phyloP scores from a whole-genome alignment of 2,113 vertebrate species.

The Phainopepla nitens region DNA sequence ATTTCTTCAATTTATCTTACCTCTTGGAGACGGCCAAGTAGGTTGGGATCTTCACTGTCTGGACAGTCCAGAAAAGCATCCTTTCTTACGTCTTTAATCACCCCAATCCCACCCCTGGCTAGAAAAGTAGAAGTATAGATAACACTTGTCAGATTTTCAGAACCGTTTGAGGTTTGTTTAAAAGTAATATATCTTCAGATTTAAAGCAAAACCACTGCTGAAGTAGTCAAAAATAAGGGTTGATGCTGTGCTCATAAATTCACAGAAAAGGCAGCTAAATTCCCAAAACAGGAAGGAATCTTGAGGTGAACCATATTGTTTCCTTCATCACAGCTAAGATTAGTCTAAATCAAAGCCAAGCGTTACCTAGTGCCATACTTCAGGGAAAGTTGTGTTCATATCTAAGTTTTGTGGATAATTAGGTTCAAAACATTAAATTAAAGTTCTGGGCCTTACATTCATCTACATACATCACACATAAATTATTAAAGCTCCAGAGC shows the following conservation, averaged over 20 bases:
- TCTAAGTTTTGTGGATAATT: neutral
- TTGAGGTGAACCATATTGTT: neutral
- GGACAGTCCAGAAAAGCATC: neutral
- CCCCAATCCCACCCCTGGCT: neutral
- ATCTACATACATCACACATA: neutral
- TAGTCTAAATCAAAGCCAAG: neutral
- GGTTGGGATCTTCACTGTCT: neutral
- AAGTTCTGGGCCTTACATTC: neutral
- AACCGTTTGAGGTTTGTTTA: neutral
- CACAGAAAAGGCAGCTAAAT: neutral
- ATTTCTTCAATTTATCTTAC: neutral
- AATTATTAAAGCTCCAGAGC: neutral
- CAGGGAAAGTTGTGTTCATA: neutral
- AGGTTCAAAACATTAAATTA: neutral
- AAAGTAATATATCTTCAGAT: neutral
- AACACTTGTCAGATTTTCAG: neutral
- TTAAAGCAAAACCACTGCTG: neutral
- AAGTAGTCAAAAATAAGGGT: neutral
- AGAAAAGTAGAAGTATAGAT: neutral
- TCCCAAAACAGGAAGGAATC: neutral
- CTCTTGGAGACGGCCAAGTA: neutral
- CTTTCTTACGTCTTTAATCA: neutral
- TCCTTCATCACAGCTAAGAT: neutral
- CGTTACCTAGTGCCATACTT: neutral
- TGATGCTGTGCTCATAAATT: neutral